Conservation (phyloP, 2,888 invertebrate genomes). For the Coremacera marginata region DNA sequence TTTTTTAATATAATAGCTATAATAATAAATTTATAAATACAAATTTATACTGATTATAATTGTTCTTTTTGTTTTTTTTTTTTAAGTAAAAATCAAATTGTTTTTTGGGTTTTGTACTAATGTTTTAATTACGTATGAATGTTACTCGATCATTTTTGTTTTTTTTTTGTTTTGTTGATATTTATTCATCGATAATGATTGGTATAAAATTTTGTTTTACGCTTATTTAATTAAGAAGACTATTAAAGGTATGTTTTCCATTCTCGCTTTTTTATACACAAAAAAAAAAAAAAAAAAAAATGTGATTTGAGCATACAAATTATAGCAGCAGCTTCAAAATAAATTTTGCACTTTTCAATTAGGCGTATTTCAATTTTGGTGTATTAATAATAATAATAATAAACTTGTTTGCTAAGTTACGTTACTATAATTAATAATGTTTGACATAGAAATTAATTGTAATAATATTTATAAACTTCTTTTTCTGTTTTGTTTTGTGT, state of each 20-base stretch:
- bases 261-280: background rate
- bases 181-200: conserved; percentile 24
- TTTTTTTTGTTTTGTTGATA: background rate
- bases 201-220: conserved; percentile 27
- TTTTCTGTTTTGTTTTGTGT: conserved; percentile 38
- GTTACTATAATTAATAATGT: conserved; percentile 16
- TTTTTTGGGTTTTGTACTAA: background rate
- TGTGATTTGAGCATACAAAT: background rate
- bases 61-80: background rate
- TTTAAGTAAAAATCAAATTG: background rate
- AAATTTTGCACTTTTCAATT: background rate
- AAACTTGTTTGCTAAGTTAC: background rate
- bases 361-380: background rate
- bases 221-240: conserved; percentile 3
- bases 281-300: background rate
- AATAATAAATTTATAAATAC: no score
- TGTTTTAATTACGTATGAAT: conserved; percentile 17
- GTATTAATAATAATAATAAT: background rate
- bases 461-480: conserved; percentile 18
- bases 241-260: background rate
- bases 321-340: background rate
- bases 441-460: conserved; percentile 31
- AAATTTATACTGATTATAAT: no score
- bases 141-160: background rate
- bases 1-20: no score